Evolutionary conservation across 2,888 invertebrate genomes (phyloP).

Genomic region (Leptura quadrifasciata): DNA sequence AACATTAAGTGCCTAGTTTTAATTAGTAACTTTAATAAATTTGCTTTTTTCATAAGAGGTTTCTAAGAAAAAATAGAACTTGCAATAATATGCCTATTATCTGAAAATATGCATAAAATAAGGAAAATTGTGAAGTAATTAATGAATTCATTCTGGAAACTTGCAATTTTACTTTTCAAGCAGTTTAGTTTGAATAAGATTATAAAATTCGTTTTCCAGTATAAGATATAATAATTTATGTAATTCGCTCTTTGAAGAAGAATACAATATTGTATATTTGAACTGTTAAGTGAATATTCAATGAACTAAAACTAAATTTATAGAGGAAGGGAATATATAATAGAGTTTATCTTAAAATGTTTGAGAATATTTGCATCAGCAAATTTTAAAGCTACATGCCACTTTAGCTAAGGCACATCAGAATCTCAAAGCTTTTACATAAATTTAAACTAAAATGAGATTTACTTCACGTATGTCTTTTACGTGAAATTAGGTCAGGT

Average conservation of each 20-base stretch:
- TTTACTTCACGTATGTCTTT: not conserved
- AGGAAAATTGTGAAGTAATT: too few relatives aligned
- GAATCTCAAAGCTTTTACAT: slow-evolving; percentile 1
- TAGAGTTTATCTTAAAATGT: slow-evolving; percentile 35
- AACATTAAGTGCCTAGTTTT: too few relatives aligned
- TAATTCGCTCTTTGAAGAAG: not conserved
- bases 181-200: not conserved
- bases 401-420: not conserved
- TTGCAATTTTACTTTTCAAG: not conserved
- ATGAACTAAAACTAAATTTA: slow-evolving; percentile 33
- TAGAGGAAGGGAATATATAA: slow-evolving; percentile 29
- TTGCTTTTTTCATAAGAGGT: too few relatives aligned
- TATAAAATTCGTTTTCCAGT: not conserved
- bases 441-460: slow-evolving; percentile 7
- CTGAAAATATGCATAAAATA: too few relatives aligned
- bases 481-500: not conserved
- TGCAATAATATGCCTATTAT: too few relatives aligned
- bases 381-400: slow-evolving; percentile 18
- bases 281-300: slow-evolving; percentile 18
- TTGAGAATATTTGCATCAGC: slow-evolving; percentile 19
- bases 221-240: not conserved
- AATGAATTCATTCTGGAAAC: too few relatives aligned
- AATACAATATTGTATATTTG: not conserved
- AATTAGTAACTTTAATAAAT: too few relatives aligned
- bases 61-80: too few relatives aligned